These are phyloP conservation scores for Geophilus truncorum DNA, from an alignment of 2,888 invertebrate genomes.

Conservation along the genomic window DNA sequence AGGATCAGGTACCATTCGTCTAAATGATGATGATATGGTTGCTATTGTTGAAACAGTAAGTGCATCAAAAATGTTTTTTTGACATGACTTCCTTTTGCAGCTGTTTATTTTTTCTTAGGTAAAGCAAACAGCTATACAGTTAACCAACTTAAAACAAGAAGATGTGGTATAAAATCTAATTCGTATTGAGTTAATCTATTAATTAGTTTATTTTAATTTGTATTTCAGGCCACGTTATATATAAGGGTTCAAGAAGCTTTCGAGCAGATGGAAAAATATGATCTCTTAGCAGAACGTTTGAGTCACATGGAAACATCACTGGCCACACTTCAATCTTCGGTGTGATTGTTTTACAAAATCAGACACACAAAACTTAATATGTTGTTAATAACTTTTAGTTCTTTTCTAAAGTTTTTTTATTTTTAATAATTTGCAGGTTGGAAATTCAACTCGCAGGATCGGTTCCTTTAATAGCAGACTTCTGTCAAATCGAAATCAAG, in stretches of 20 bases:
- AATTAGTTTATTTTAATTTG: neutral
- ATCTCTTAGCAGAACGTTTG: neutral
- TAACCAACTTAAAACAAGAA: constrained; percentile 30
- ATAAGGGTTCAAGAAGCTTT: constrained; percentile 14
- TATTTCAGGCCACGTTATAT: constrained; percentile 22
- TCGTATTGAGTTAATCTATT: too few species aligned
- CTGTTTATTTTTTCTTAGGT: too few species aligned
- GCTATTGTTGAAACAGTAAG: constrained; percentile 53
- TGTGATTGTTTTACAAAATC: too few species aligned
- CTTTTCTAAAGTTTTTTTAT: constrained; percentile 35
- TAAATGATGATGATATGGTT: constrained; percentile 65
- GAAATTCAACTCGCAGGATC: constrained; percentile 47
- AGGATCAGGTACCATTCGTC: constrained; percentile 62
- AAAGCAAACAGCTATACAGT: constrained; percentile 32
- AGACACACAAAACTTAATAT: too few species aligned
- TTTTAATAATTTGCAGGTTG: constrained; percentile 50
- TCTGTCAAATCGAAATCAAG: neutral
- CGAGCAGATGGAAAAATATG: neutral
- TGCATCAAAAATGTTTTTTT: too few species aligned
- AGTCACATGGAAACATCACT: constrained; percentile 23
- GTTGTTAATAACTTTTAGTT: neutral
- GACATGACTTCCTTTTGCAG: too few species aligned
- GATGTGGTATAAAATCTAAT: constrained; percentile 30
- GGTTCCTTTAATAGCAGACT: constrained; percentile 43
- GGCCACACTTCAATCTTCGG: too few species aligned